Conservation (phyloP, 1,140 invertebrate genomes). For the Laupala kohalensis region DNA sequence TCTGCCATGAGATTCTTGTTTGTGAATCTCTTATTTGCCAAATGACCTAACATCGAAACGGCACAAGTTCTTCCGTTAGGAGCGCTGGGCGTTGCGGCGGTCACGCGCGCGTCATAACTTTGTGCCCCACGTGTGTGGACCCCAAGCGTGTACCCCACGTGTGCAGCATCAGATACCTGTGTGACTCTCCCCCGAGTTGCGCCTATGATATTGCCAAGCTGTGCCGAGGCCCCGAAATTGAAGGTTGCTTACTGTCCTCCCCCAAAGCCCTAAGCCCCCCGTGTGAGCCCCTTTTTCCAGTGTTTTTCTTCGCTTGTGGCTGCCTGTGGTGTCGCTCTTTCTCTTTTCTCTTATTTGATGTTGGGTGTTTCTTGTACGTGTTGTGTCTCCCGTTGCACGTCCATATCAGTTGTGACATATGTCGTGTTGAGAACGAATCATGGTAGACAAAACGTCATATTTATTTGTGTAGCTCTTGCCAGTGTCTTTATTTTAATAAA, state of each 20-base stretch:
- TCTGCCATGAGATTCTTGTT: no score
- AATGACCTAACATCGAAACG: no score
- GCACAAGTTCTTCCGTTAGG: no score
- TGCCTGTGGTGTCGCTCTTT: neutral
- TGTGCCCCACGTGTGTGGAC: no score
- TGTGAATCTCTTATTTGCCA: no score
- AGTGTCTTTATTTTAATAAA: neutral
- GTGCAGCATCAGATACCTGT: neutral
- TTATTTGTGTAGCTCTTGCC: neutral
- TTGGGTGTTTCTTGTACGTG: neutral
- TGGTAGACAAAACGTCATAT: neutral
- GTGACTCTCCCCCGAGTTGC: neutral
- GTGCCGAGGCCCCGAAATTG: neutral
- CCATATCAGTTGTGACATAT: neutral
- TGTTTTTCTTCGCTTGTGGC: neutral
- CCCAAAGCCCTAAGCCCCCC: no score
- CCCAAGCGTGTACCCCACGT: neutral
- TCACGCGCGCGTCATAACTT: no score
- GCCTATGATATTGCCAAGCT: no score
- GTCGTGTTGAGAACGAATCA: neutral
- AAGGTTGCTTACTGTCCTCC: no score
- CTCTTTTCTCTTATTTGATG: neutral
- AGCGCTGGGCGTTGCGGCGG: no score
- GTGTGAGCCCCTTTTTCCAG: no score
- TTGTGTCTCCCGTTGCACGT: neutral